A percentile compares a stretch with the other conserved stretches of the same genome.
phyloP scores from a whole-genome alignment of 2,113 vertebrate species.

The Eptesicus fuscus region DNA sequence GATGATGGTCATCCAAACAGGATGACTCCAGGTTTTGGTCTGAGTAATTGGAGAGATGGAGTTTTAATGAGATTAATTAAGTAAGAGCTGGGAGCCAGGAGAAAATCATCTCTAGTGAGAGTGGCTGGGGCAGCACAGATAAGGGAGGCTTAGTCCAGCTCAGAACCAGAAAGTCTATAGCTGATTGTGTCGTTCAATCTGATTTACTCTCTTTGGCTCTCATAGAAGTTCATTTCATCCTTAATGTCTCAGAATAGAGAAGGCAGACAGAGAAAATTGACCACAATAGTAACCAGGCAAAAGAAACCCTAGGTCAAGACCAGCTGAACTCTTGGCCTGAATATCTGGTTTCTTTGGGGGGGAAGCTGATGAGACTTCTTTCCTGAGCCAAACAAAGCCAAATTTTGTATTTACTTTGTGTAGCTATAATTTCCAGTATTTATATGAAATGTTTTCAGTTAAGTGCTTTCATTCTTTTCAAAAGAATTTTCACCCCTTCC shows the following conservation, averaged over 20 bases:
- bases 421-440: background rate
- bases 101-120: background rate
- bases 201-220: background rate
- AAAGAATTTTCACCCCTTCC: conserved; percentile 8
- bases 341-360: background rate
- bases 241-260: background rate
- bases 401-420: conserved; percentile 25
- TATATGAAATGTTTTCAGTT: background rate
- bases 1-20: background rate
- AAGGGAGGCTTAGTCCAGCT: background rate
- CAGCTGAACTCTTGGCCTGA: background rate
- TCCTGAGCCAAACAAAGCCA: background rate
- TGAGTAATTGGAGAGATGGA: conserved; percentile 19
- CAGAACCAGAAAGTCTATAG: background rate
- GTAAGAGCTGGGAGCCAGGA: background rate
- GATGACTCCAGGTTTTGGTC: background rate
- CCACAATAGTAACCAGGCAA: background rate
- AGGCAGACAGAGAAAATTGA: background rate
- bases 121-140: background rate
- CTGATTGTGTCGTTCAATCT: background rate
- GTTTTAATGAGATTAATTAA: conserved; percentile 31
- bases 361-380: background rate
- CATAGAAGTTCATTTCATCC: background rate
- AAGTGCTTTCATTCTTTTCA: background rate
- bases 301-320: background rate